Evolutionary conservation across 2,888 invertebrate species (phyloP), one percentile per base, ranked within the genome.

Genomic region (Pheosia gnoma): DNA sequence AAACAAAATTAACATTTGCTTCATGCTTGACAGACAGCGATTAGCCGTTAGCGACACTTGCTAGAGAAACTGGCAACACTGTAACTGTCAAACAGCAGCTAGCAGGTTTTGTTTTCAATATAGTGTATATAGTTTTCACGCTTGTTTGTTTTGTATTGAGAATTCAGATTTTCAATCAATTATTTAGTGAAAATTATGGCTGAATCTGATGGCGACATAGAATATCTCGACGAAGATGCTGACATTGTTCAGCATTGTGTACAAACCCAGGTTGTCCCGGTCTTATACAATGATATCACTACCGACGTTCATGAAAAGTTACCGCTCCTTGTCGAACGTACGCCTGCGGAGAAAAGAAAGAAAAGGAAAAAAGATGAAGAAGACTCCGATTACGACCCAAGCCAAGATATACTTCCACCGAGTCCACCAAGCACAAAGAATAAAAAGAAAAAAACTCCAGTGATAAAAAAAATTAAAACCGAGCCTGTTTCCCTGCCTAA

Each of bases 181-280:
- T 43, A 37, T 10, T 13, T 7, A n/a, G 13, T 37, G 5, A 43
- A 13, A 9, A n/a, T 11, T 25, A 89, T 88, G 88, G 66, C 78
- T 49, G 88, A 86, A 49, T 79, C 81, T 0, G 91, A 89, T 13
- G 80, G 81, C 53, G 91, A 90, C 67, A 91, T 93, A 62, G 93
- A 93, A 78, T 93, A 84, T 72, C 78, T 93, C n/a, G 93, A 93
- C 64, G 93, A 93, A 74, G 93, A 93, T 58, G 93, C 87, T 4
- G 92, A 92, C 13, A 84, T 93, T 3, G 89, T 93, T 4, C 88
- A 90, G 65, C 89, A 90, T 71, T 93, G 87, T 65, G 87, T 93
- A 0, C 86, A 87, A 69, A 67, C 67, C 0, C 86, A 71, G 0
- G 60, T 63, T 49, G 52, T 8, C 60, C n/a, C n/a, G 5, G 5